Percentiles rank a stretch among this genome's conserved stretches.
These are phyloP conservation scores for Choristoneura fumiferana DNA, from an alignment of 1,140 invertebrate genomes.

Conservation along the genomic window DNA sequence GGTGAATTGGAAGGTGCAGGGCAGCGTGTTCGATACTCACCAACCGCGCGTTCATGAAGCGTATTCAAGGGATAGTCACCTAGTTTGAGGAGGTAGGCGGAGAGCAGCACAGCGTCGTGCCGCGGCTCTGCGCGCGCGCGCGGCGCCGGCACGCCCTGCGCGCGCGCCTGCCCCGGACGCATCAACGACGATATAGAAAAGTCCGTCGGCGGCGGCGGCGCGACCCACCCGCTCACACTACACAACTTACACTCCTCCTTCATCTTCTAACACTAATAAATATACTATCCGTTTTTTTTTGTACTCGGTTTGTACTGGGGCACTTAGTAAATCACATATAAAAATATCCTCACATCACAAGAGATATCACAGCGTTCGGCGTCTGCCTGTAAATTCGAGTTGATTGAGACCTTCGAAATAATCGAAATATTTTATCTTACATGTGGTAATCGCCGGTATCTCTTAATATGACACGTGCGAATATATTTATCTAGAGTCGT, in stretches of 20 bases:
- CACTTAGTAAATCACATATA: slow-evolving; percentile 76
- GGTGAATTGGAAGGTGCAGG: neutral
- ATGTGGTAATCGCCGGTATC: slow-evolving; percentile 11
- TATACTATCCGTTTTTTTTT: slow-evolving; percentile 70
- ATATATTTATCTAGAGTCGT: slow-evolving; percentile 1
- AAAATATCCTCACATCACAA: slow-evolving; percentile 77
- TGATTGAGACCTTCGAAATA: neutral
- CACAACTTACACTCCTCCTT: slow-evolving; percentile 77
- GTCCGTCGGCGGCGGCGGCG: slow-evolving; percentile 55
- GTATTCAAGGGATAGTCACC: slow-evolving; percentile 76
- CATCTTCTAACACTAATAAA: slow-evolving; percentile 70
- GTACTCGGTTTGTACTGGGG: slow-evolving; percentile 77
- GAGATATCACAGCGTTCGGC: slow-evolving; percentile 72
- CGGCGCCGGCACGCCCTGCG: slow-evolving; percentile 19
- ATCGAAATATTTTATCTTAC: slow-evolving; percentile 4
- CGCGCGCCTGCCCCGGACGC: slow-evolving; percentile 53
- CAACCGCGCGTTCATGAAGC: slow-evolving; percentile 68
- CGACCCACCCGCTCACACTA: slow-evolving; percentile 61
- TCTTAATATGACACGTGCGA: slow-evolving; percentile 1
- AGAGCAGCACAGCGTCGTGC: slow-evolving; percentile 71
- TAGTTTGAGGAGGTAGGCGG: slow-evolving; percentile 76
- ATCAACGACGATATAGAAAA: slow-evolving; percentile 75
- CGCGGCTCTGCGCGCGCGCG: slow-evolving; percentile 47
- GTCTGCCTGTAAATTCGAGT: slow-evolving; percentile 43
- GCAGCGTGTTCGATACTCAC: slow-evolving; percentile 68